phyloP scores from a whole-genome alignment of 2,888 invertebrate species.

The Machimus rusticus region DNA sequence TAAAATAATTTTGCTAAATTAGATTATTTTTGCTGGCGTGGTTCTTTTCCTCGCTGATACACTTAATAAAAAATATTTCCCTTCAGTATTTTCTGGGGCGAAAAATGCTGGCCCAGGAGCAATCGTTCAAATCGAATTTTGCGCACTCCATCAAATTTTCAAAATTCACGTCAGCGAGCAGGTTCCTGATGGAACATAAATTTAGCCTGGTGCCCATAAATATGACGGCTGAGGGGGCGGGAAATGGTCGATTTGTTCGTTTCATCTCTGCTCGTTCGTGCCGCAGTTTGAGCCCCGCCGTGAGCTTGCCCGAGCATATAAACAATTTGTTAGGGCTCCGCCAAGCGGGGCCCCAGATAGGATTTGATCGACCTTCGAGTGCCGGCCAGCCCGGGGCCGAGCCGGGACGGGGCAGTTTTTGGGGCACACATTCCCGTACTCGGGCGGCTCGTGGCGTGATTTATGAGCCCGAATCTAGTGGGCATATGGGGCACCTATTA shows the following conservation, averaged over 20 bases:
- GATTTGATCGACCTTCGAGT: constrained; percentile 1
- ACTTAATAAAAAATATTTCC: neutral
- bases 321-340: constrained; percentile 7
- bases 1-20: neutral
- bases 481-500: constrained; percentile 4
- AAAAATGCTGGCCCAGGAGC: neutral
- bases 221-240: neutral
- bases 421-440: neutral
- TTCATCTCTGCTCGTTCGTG: neutral
- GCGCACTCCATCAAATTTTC: constrained; percentile 30
- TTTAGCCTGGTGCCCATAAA: neutral
- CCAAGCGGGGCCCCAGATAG: neutral
- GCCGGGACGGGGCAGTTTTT: neutral
- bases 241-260: neutral
- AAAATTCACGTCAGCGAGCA: constrained; percentile 7
- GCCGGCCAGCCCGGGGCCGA: neutral
- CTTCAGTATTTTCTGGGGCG: neutral
- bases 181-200: constrained; percentile 13
- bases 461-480: neutral
- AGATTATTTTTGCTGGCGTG: neutral
- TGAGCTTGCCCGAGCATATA: neutral
- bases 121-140: neutral
- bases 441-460: neutral
- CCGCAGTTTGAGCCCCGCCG: neutral
- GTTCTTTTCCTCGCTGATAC: neutral